Evolutionary conservation across 2,113 vertebrate species (phyloP).

Genomic region (Onychorhynchus coronatus): DNA sequence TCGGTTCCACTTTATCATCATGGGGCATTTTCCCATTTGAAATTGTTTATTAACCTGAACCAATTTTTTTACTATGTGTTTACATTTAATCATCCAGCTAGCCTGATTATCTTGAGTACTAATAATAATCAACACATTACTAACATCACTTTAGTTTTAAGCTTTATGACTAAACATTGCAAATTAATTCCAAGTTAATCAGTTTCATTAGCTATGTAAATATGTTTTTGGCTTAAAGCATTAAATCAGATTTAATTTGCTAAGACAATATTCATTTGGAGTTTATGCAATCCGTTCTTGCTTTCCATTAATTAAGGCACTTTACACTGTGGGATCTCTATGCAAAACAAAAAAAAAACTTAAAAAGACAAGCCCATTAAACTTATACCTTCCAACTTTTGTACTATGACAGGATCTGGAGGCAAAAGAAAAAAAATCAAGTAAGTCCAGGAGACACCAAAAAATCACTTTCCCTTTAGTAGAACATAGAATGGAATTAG

Average conservation of each 20-base stretch:
- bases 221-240: constrained; percentile 58
- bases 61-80: constrained; percentile 45
- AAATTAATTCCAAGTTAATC: constrained; percentile 68
- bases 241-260: constrained; percentile 63
- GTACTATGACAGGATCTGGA: neutral
- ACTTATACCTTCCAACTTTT: neutral
- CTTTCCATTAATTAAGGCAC: constrained; percentile 4
- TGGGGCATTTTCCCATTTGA: constrained; percentile 27
- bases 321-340: neutral
- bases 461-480: neutral
- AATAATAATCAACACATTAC: constrained; percentile 69
- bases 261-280: constrained; percentile 20
- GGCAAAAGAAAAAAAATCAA: neutral
- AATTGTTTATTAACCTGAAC: constrained; percentile 56
- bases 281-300: constrained; percentile 9
- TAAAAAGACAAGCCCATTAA: neutral
- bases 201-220: constrained; percentile 64
- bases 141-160: constrained; percentile 60
- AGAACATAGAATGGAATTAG: neutral
- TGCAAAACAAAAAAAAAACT: neutral
- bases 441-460: neutral
- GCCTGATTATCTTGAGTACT: constrained; percentile 61
- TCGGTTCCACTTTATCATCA: constrained; percentile 24
- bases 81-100: constrained; percentile 70
- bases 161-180: constrained; percentile 37